phyloP scores from a whole-genome alignment of 1,140 invertebrate species.

The Carcinoscorpius rotundicauda region DNA sequence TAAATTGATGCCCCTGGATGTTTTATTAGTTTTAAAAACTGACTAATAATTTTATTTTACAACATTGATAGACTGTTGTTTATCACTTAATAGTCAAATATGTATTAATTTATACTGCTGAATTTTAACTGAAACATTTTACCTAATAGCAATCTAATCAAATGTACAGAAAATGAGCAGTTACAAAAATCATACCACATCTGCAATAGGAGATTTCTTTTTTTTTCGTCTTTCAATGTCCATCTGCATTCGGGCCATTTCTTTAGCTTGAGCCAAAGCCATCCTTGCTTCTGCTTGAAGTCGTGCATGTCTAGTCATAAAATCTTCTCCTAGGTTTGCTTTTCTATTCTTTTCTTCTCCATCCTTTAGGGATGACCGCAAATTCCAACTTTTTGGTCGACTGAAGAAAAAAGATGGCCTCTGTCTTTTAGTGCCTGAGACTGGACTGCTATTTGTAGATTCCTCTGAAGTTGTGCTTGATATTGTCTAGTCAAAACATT shows the following conservation, averaged over 20 bases:
- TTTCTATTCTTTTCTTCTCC: background rate
- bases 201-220: constrained; percentile 68
- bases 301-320: constrained; percentile 27
- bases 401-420: constrained; percentile 21
- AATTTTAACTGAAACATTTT: too few species aligned
- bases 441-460: too few species aligned
- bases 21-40: too few species aligned
- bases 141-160: too few species aligned
- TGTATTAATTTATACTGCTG: constrained; percentile 31
- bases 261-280: constrained; percentile 76
- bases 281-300: constrained; percentile 79
- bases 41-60: too few species aligned
- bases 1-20: too few species aligned
- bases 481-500: too few species aligned
- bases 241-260: constrained; percentile 87
- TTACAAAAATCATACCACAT: constrained; percentile 48
- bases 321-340: constrained; percentile 9
- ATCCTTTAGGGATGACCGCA: background rate
- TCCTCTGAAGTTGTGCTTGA: too few species aligned
- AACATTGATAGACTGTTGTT: too few species aligned
- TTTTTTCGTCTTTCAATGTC: constrained; percentile 69
- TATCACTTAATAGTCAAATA: background rate
- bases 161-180: too few species aligned
- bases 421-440: background rate
- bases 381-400: constrained; percentile 13